Percentiles rank a stretch among this genome's conserved stretches.
Evolutionary conservation across 2,888 invertebrate genomes (phyloP).

Genomic region (Drosophila quinaria): DNA sequence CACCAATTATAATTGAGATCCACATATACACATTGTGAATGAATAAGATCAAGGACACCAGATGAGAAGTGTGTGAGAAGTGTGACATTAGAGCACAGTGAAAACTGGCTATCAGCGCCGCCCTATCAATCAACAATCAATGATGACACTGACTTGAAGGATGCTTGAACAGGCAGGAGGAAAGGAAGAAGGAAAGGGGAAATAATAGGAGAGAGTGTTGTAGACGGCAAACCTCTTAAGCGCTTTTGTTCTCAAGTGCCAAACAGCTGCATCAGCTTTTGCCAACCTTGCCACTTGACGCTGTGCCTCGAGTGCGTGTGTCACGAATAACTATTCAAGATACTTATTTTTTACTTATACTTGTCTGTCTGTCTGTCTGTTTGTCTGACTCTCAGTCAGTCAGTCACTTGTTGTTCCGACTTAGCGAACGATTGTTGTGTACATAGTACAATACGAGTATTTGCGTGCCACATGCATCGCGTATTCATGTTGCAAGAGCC

Average conservation of each 20-base stretch:
- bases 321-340: slow-evolving; percentile 34
- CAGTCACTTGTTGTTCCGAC: neutral
- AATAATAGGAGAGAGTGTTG: slow-evolving; percentile 11
- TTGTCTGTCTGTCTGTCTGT: neutral
- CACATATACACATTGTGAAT: slow-evolving; percentile 3
- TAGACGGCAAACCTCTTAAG: slow-evolving; percentile 61
- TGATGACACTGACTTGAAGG: slow-evolving; percentile 41
- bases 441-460: slow-evolving; percentile 3
- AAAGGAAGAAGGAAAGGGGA: neutral
- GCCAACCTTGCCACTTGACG: slow-evolving; percentile 16
- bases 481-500: slow-evolving; percentile 52
- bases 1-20: neutral
- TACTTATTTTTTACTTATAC: slow-evolving; percentile 34
- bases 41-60: slow-evolving; percentile 52
- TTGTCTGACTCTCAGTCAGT: slow-evolving; percentile 2
- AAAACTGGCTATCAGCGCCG: slow-evolving; percentile 30
- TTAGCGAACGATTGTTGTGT: slow-evolving; percentile 4
- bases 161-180: slow-evolving; percentile 15
- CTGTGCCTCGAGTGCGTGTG: slow-evolving; percentile 11
- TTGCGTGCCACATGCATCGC: slow-evolving; percentile 27
- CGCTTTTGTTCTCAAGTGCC: slow-evolving; percentile 66
- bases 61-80: slow-evolving; percentile 15
- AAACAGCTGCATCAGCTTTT: slow-evolving; percentile 28
- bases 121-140: slow-evolving; percentile 70
- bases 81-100: slow-evolving; percentile 27